phyloP scores from a whole-genome alignment of 2,797 vertebrate species.

The Hylomyscus alleni region DNA sequence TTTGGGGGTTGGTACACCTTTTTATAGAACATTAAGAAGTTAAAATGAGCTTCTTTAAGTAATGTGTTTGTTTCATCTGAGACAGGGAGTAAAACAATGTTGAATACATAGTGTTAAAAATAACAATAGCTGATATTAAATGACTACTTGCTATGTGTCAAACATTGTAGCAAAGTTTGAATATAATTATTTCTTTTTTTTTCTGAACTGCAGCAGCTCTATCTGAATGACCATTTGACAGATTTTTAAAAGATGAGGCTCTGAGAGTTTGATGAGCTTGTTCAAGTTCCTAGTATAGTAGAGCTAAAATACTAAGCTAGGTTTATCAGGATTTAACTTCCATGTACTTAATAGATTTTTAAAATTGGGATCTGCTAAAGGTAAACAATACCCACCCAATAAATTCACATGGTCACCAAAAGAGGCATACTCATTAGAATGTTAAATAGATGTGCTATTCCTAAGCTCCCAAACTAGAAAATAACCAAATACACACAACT shows the following conservation, averaged over 20 bases:
- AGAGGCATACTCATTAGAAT: conserved; percentile 51
- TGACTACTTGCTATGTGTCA: conserved; percentile 24
- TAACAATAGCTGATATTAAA: conserved; percentile 49
- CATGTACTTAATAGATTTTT: conserved; percentile 44
- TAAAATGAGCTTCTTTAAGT: background rate
- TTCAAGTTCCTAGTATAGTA: conserved; percentile 3
- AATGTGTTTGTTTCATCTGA: conserved; percentile 59
- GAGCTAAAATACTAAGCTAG: conserved; percentile 44
- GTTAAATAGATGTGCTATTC: conserved; percentile 2
- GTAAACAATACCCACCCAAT: conserved; percentile 7
- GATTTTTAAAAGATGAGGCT: conserved; percentile 41
- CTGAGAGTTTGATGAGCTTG: conserved; percentile 54
- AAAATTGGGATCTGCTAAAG: background rate
- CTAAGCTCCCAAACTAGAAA: conserved; percentile 46
- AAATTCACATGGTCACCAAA: conserved; percentile 16
- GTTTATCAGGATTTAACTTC: conserved; percentile 58
- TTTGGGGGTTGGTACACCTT: background rate
- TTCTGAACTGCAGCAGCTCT: background rate
- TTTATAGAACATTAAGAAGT: conserved; percentile 29
- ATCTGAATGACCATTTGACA: conserved; percentile 35
- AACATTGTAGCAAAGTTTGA: conserved; percentile 32
- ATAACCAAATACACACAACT: background rate
- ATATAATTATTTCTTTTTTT: conserved; percentile 60
- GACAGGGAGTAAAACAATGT: conserved; percentile 51
- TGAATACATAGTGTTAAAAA: conserved; percentile 26